phyloP scores from a whole-genome alignment of 2,797 vertebrate genomes.

The Rhadinocentrus ornatus region DNA sequence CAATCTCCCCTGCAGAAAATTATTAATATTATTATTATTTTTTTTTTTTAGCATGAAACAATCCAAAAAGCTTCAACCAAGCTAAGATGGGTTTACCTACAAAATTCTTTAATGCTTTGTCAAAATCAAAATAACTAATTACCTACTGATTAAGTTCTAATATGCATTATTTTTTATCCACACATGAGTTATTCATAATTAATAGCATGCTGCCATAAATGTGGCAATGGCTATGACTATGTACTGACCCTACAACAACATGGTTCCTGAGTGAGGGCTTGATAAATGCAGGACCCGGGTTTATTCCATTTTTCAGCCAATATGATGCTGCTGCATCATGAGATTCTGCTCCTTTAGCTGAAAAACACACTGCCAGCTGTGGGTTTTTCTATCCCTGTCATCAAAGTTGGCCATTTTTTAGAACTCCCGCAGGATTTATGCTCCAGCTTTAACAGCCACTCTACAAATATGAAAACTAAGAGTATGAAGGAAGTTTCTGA shows the following conservation, averaged over 20 bases:
- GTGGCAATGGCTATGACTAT: slow-evolving; percentile 10
- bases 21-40: no score
- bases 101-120: slow-evolving; percentile 10
- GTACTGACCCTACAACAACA: slow-evolving; percentile 33
- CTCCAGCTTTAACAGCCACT: slow-evolving; percentile 50
- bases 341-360: slow-evolving; percentile 58
- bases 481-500: slow-evolving; percentile 46
- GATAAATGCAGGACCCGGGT: slow-evolving; percentile 36
- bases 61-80: background rate
- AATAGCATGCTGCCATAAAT: slow-evolving; percentile 8
- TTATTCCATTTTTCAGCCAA: slow-evolving; percentile 37
- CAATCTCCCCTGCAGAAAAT: no score
- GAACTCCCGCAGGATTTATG: slow-evolving; percentile 64
- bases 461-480: slow-evolving; percentile 60
- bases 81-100: background rate
- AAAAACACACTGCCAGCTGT: slow-evolving; percentile 60
- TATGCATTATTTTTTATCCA: slow-evolving; percentile 30
- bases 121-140: slow-evolving; percentile 9
- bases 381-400: slow-evolving; percentile 59
- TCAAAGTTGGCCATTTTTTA: slow-evolving; percentile 67
- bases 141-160: slow-evolving; percentile 19
- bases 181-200: slow-evolving; percentile 26
- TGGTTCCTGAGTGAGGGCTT: slow-evolving; percentile 32
- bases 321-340: slow-evolving; percentile 37
- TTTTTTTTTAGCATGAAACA: no score